Evolutionary conservation across 2,113 vertebrate genomes (phyloP).

Genomic region (Nannobrachium achirus): DNA sequence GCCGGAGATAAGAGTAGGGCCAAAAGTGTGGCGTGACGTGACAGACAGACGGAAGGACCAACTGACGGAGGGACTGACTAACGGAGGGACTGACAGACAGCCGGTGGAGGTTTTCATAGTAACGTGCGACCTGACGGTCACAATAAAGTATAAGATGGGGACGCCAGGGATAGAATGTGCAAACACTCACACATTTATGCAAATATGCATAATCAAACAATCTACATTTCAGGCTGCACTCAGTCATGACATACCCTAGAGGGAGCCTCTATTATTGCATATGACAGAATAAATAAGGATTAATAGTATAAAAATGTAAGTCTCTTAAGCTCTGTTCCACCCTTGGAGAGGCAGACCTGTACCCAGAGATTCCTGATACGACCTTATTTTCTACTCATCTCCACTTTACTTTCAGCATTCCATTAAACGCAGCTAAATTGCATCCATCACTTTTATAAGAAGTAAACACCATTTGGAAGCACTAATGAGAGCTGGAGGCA

Average conservation of each 20-base stretch:
- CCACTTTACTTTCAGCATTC: not conserved
- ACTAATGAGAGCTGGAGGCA: not conserved
- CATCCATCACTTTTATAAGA: constrained; percentile 12
- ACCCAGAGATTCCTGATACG: constrained; percentile 30
- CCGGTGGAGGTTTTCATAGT: too few relatives aligned
- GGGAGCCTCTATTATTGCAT: constrained; percentile 50
- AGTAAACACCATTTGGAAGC: not conserved
- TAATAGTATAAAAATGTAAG: constrained; percentile 55
- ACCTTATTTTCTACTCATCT: not conserved
- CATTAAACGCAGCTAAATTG: not conserved
- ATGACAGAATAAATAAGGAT: constrained; percentile 52
- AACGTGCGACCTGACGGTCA: too few relatives aligned
- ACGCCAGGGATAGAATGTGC: too few relatives aligned
- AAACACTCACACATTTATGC: not conserved
- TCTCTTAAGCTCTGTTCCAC: constrained; percentile 70
- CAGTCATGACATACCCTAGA: constrained; percentile 17
- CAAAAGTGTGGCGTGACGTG: too few relatives aligned
- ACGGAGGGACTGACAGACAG: too few relatives aligned
- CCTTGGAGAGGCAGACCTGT: constrained; percentile 62
- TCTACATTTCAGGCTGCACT: constrained; percentile 1
- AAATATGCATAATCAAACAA: constrained; percentile 10
- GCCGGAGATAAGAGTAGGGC: too few relatives aligned
- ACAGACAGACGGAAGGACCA: too few relatives aligned
- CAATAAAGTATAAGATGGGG: too few relatives aligned
- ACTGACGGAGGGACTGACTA: too few relatives aligned